Percentiles rank a stretch among this genome's conserved stretches.
phyloP scores from a whole-genome alignment of 2,797 vertebrate genomes.

The Picus viridis region DNA sequence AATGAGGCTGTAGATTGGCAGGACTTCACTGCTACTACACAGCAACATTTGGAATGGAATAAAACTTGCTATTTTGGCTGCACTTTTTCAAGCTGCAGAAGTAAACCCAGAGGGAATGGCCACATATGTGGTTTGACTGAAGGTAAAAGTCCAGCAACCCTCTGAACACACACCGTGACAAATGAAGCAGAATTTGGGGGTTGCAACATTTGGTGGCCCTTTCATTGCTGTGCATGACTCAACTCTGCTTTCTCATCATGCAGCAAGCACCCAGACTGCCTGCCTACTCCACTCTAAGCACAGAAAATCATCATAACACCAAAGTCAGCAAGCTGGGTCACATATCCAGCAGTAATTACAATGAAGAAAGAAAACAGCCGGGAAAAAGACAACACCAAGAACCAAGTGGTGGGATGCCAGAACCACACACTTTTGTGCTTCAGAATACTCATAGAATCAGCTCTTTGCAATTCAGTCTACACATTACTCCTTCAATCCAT shows the following conservation, averaged over 20 bases:
- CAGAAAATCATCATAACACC: neutral
- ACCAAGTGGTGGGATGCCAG: neutral
- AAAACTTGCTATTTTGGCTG: neutral
- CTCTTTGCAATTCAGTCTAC: neutral
- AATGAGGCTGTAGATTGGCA: neutral
- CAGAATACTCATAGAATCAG: neutral
- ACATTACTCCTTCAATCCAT: neutral
- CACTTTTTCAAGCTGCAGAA: neutral
- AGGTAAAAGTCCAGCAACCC: neutral
- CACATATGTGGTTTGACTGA: neutral
- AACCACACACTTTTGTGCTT: neutral
- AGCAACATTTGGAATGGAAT: neutral
- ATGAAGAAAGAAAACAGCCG: neutral
- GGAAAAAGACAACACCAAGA: neutral
- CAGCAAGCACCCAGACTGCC: neutral
- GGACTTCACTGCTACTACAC: neutral
- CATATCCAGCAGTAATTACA: constrained; percentile 6
- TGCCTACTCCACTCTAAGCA: neutral
- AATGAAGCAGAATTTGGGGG: neutral
- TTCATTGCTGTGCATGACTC: neutral
- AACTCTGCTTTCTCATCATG: neutral
- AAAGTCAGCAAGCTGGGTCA: neutral
- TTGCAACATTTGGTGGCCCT: neutral
- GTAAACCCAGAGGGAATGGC: neutral
- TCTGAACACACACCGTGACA: neutral